These are phyloP conservation scores for Pangasianodon hypophthalmus DNA, from an alignment of 2,113 vertebrate genomes.

Conservation along the genomic window DNA sequence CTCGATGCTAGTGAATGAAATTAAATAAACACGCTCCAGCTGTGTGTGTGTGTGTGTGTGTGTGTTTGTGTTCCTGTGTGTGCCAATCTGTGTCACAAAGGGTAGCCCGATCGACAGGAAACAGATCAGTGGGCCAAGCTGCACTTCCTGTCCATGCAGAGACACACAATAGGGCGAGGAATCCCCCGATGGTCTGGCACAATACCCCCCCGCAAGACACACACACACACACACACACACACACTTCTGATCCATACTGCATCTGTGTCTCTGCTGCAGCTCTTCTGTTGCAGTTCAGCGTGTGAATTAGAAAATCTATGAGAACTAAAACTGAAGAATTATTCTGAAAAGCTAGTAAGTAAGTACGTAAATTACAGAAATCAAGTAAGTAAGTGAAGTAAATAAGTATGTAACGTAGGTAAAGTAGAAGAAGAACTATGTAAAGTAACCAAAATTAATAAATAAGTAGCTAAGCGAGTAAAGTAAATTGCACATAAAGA, in stretches of 20 bases:
- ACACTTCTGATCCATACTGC: background rate
- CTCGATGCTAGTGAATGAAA: too few relatives aligned
- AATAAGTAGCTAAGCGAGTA: background rate
- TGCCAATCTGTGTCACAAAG: constrained; percentile 38
- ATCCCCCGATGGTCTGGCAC: background rate
- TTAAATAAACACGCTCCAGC: background rate
- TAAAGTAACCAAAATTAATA: background rate
- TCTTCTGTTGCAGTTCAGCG: background rate
- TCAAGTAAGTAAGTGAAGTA: background rate
- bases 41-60: background rate
- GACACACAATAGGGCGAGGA: constrained; percentile 64
- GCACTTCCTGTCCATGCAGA: constrained; percentile 70
- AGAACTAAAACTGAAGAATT: background rate
- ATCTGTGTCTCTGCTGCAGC: background rate
- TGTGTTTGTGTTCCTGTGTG: constrained; percentile 1
- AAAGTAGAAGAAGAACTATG: background rate
- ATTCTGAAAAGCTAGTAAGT: background rate
- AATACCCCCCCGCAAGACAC: too few relatives aligned
- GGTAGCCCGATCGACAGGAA: constrained; percentile 68
- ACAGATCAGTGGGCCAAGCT: constrained; percentile 60
- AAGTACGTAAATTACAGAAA: background rate
- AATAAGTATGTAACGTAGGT: background rate
- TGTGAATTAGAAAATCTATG: background rate
- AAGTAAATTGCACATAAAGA: background rate
- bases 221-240: constrained; percentile 18